Evolutionary conservation across 2,797 vertebrate species (phyloP).

Genomic region (Helarctos malayanus): DNA sequence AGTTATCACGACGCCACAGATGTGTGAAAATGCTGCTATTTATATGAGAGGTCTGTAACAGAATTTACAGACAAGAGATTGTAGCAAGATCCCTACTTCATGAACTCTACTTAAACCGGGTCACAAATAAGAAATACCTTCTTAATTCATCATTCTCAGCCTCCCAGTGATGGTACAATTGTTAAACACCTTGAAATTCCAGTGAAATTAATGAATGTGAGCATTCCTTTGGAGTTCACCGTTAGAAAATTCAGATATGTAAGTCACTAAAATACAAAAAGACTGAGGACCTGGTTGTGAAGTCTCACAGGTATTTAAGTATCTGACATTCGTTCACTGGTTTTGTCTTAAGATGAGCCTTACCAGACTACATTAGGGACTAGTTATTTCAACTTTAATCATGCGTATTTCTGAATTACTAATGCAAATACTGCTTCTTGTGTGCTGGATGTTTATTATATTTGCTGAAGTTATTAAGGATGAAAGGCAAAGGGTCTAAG

Average conservation of each 20-base stretch:
- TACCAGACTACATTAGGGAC: not conserved
- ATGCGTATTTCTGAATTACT: conserved; percentile 65
- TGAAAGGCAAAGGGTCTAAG: conserved; percentile 45
- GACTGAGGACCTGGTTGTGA: not conserved
- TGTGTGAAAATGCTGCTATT: not conserved
- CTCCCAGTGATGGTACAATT: not conserved
- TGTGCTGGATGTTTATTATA: conserved; percentile 40
- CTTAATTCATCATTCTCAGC: not conserved
- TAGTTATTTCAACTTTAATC: conserved; percentile 47
- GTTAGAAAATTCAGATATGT: not conserved
- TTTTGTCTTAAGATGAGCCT: conserved; percentile 45
- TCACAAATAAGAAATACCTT: not conserved
- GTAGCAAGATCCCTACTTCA: not conserved
- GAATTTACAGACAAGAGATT: not conserved
- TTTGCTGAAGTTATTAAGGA: conserved; percentile 55
- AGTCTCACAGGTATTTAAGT: not conserved
- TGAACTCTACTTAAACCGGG: not conserved
- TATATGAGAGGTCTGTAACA: not conserved
- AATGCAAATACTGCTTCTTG: conserved; percentile 54
- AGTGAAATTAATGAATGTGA: conserved; percentile 17
- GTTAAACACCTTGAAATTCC: not conserved
- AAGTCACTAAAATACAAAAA: conserved; percentile 20
- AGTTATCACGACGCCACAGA: not conserved
- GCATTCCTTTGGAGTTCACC: not conserved
- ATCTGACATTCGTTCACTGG: not conserved